A percentile compares a stretch with the other conserved stretches of the same genome.
phyloP scores from a whole-genome alignment of 2,888 invertebrate genomes.

The Tribolium freemani region DNA sequence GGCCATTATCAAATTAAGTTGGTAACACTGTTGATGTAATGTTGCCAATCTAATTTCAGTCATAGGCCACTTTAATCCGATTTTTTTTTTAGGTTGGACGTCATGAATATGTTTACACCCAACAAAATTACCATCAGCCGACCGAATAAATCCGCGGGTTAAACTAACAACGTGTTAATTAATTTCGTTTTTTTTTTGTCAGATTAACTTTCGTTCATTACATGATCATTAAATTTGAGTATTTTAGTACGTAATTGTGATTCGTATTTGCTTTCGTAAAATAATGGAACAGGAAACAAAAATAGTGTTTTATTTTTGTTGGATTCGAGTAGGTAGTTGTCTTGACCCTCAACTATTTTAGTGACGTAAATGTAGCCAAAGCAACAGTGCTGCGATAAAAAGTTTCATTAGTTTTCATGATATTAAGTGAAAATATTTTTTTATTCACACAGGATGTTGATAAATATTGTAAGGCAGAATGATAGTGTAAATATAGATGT shows the following conservation, averaged over 20 bases:
- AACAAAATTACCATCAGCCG: constrained; percentile 75
- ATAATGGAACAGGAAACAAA: not conserved
- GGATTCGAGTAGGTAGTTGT: not conserved
- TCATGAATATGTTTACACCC: constrained; percentile 78
- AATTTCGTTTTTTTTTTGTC: not conserved
- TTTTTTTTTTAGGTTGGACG: constrained; percentile 71
- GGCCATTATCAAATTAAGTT: not conserved
- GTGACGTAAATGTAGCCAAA: not conserved
- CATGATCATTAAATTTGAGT: no score
- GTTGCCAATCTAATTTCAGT: no score
- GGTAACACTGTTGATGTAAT: no score
- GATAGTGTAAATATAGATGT: constrained; percentile 23
- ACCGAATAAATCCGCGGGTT: constrained; percentile 65
- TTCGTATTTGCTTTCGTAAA: not conserved
- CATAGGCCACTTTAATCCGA: no score
- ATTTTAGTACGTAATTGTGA: no score
- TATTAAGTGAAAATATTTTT: not conserved
- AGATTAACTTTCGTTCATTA: not conserved
- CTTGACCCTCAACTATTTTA: not conserved
- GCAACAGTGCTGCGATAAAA: constrained; percentile 1
- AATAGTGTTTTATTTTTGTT: constrained; percentile 11
- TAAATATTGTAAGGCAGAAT: constrained; percentile 6
- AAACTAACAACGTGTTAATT: constrained; percentile 30
- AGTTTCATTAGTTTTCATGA: not conserved
- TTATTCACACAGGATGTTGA: not conserved